Percentiles rank a stretch among this genome's conserved stretches.
phyloP scores from a whole-genome alignment of 2,113 vertebrate genomes.

The Pleuronectes platessa region DNA sequence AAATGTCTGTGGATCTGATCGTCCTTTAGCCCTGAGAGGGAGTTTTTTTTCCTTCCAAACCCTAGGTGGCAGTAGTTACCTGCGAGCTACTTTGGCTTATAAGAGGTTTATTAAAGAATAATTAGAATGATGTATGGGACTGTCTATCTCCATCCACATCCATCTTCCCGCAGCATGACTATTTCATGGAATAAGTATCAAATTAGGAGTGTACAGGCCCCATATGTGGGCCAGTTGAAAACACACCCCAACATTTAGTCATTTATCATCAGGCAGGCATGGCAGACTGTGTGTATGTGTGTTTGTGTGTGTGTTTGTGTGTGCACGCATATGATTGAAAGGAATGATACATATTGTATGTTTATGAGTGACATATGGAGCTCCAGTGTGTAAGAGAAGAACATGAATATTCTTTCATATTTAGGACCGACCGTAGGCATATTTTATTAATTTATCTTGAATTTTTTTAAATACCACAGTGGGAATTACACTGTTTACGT shows the following conservation, averaged over 20 bases:
- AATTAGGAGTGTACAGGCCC: slow-evolving; percentile 70
- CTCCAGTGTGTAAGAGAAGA: slow-evolving; percentile 5
- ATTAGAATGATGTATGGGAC: slow-evolving; percentile 83
- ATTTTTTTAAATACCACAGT: neutral
- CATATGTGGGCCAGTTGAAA: slow-evolving; percentile 78
- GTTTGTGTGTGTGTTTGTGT: slow-evolving; percentile 32
- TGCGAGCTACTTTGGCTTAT: slow-evolving; percentile 39
- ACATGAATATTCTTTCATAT: slow-evolving; percentile 28
- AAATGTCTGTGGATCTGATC: slow-evolving; percentile 41
- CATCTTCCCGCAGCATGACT: slow-evolving; percentile 78
- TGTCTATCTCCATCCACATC: slow-evolving; percentile 82
- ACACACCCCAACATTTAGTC: slow-evolving; percentile 76
- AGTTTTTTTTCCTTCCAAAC: slow-evolving; percentile 48
- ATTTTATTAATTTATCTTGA: slow-evolving; percentile 12
- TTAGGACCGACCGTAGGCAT: slow-evolving; percentile 4
- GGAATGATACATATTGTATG: slow-evolving; percentile 44
- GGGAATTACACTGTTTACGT: neutral
- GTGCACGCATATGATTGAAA: slow-evolving; percentile 29
- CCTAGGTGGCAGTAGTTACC: slow-evolving; percentile 85
- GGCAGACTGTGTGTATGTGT: slow-evolving; percentile 53
- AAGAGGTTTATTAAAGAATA: slow-evolving; percentile 82
- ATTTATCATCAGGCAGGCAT: slow-evolving; percentile 77
- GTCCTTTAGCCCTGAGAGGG: slow-evolving; percentile 30
- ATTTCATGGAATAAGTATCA: slow-evolving; percentile 81
- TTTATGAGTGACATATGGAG: slow-evolving; percentile 58